Conservation (phyloP, 1,140 invertebrate species). For the Reticulitermes speratus region DNA sequence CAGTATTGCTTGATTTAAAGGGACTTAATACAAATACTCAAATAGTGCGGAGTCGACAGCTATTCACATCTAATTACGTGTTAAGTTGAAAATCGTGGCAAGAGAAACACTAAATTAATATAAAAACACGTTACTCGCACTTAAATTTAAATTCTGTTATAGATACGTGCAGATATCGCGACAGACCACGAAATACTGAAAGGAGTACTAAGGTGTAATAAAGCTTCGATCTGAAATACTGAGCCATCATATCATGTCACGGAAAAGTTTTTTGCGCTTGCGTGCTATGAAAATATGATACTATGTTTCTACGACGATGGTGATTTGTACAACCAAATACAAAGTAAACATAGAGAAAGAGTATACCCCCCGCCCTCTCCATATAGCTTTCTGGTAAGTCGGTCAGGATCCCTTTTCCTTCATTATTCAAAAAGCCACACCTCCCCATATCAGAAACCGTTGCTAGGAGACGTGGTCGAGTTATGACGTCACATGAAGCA, state of each 20-base stretch:
- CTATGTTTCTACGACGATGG: neutral
- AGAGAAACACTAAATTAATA: too few relatives aligned
- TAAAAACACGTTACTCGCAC: neutral
- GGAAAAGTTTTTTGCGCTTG: neutral
- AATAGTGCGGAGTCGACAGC: too few relatives aligned
- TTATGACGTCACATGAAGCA: neutral
- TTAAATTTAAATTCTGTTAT: neutral
- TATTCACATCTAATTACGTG: too few relatives aligned
- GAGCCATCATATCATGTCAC: neutral
- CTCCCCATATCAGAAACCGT: conserved; percentile 9
- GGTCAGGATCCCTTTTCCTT: neutral
- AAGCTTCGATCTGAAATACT: conserved; percentile 11
- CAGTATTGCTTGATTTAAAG: too few relatives aligned
- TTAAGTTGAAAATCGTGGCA: too few relatives aligned
- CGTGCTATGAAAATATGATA: neutral
- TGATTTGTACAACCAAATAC: neutral
- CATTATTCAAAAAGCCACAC: conserved; percentile 2
- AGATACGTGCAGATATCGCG: neutral
- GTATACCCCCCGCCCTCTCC: neutral
- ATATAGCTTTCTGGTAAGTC: neutral
- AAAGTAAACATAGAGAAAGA: neutral
- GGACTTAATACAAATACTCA: too few relatives aligned
- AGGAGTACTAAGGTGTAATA: neutral
- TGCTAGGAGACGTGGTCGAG: neutral
- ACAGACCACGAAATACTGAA: neutral